phyloP scores from a whole-genome alignment of 2,113 vertebrate species.

The Tragelaphus imberbis region DNA sequence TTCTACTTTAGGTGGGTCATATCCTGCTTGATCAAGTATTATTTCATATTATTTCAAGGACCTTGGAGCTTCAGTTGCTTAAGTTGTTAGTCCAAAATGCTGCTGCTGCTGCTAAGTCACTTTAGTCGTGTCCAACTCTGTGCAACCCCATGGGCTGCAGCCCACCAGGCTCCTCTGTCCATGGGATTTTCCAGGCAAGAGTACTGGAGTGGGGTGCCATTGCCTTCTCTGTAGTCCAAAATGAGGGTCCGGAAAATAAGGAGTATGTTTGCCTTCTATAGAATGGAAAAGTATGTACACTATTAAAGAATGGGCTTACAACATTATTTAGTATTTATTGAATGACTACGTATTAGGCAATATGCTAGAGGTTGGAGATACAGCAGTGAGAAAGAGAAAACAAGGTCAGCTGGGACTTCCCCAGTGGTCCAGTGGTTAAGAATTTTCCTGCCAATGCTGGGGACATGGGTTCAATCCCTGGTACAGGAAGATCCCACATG shows the following conservation, averaged over 20 bases:
- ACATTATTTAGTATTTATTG: slow-evolving; percentile 5
- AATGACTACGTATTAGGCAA: not conserved
- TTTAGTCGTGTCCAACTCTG: no score
- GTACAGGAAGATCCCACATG: not conserved
- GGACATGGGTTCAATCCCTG: not conserved
- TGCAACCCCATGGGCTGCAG: no score
- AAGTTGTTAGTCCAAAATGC: not conserved
- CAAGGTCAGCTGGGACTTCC: not conserved
- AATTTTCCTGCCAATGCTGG: not conserved
- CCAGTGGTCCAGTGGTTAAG: not conserved
- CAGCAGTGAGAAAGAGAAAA: not conserved
- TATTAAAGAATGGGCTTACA: slow-evolving; percentile 16
- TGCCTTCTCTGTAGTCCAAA: not conserved
- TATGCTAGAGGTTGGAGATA: not conserved
- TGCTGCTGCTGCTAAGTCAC: no score
- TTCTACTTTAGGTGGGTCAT: not conserved
- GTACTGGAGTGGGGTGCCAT: no score
- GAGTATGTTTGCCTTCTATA: not conserved
- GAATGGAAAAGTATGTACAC: not conserved
- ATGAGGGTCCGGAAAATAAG: slow-evolving; percentile 10
- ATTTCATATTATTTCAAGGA: slow-evolving; percentile 25
- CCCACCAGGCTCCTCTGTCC: no score
- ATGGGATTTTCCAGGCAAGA: no score
- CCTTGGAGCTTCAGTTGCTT: not conserved
- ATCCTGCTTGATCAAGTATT: not conserved